Base-by-base conservation (phyloP, 2,888 invertebrate species). In the Cancer borealis region DNA sequence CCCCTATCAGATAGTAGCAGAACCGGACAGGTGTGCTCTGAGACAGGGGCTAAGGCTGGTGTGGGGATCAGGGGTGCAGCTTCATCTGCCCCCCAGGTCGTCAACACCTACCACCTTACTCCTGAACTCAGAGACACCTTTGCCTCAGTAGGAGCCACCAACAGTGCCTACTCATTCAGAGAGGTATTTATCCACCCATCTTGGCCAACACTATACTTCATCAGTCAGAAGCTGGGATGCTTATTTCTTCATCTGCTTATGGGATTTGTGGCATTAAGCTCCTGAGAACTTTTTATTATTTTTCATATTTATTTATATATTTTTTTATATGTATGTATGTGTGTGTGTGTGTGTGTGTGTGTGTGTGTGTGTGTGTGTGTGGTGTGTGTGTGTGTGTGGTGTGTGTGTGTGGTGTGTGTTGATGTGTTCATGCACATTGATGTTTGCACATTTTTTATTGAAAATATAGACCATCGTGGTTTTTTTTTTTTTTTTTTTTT, bases 101-200 rank as follows among this genome's bases (percentile, higher is more conserved):
- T 54, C 91, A 79, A 54, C 89, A 79, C 73, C 46, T 92, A 90
- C 92, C 79, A 30, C 73, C 89, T 94, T 45, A 39, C 45, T 90
- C 94, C 92, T 49, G 89, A 47, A 26, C 94, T 94, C 21, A 92
- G 79, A 92, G 92, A 49, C n/a, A 84, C 90, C 26, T 94, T 94
- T 92, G 79, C 88, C 39, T 47, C 92, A 54, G 84, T 94, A 39
- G 94, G 94, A 90, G 94, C 94, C 79, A 94, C 94, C 90, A 84
- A 92, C 88, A 91, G 26, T 39, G 46, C 92, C 54, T 94, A 94
- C 91, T n/a, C 79, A 30, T 94, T 94, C 79, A 94, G 17, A 94
- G 92, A 94, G 94, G 94, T 94, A 94, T 49, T 60, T 54, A n/a
- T 49, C n/a, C 3, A 8, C 26, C 79, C 46, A 26, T 39, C 14